These are phyloP conservation scores for Petrocephalus microphthalmus DNA, from an alignment of 2,113 vertebrate species.

Conservation along the genomic window DNA sequence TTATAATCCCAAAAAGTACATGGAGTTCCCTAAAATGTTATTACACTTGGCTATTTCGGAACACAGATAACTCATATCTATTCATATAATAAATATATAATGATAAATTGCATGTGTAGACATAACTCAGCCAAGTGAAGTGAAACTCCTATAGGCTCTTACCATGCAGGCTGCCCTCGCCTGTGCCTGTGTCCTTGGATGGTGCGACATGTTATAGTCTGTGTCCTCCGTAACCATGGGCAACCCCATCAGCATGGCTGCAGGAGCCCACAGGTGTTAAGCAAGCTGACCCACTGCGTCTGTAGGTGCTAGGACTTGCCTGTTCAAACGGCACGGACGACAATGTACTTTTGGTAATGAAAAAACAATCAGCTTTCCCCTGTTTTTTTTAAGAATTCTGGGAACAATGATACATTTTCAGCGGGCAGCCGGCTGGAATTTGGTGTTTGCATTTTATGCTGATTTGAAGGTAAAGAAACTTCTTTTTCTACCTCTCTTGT, in stretches of 20 bases:
- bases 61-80: background rate
- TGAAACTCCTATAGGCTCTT: background rate
- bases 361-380: background rate
- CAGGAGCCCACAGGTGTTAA: background rate
- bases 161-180: background rate
- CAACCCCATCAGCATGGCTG: constrained; percentile 11
- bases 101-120: background rate
- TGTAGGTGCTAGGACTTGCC: background rate
- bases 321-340: background rate
- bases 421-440: background rate
- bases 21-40: background rate
- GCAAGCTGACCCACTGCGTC: background rate
- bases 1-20: background rate
- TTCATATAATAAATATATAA: background rate
- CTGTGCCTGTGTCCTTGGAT: background rate
- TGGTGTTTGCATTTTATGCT: background rate
- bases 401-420: background rate
- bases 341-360: background rate
- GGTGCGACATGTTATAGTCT: background rate
- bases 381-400: background rate
- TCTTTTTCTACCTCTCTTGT: background rate
- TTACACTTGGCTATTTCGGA: background rate
- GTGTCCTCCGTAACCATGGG: background rate
- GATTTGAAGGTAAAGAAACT: background rate
- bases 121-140: background rate